These are phyloP conservation scores for Manis crassicaudata DNA, from an alignment of 2,797 vertebrate species.

Conservation along the genomic window DNA sequence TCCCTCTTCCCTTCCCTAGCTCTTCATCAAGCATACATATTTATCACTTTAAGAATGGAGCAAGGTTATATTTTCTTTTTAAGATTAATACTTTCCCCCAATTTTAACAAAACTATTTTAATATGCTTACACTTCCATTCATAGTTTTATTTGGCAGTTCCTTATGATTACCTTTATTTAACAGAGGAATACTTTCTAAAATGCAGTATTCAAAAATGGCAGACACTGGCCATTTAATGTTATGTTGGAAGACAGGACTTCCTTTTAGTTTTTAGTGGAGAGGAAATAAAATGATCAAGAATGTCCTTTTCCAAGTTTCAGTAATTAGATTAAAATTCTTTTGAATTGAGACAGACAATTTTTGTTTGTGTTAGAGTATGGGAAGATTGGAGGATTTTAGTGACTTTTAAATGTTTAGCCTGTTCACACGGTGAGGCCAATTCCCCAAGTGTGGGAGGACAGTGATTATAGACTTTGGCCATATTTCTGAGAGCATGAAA, in stretches of 20 bases:
- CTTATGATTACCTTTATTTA: constrained; percentile 33
- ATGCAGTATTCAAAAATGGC: background rate
- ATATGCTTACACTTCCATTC: background rate
- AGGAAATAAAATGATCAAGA: constrained; percentile 69
- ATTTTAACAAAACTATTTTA: constrained; percentile 40
- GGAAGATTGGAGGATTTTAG: constrained; percentile 47
- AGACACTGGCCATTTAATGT: background rate
- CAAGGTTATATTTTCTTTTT: constrained; percentile 50
- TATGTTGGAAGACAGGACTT: constrained; percentile 53
- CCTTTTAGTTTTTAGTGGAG: constrained; percentile 51
- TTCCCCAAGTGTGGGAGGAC: constrained; percentile 20
- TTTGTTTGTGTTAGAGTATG: constrained; percentile 61
- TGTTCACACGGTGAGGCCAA: constrained; percentile 32
- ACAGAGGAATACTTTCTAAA: background rate
- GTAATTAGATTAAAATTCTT: constrained; percentile 76
- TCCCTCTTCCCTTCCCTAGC: background rate
- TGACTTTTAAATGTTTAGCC: constrained; percentile 36
- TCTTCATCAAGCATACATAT: background rate
- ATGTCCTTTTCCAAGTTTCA: constrained; percentile 50
- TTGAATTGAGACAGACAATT: constrained; percentile 64
- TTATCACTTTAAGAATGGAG: background rate
- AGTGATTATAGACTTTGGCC: constrained; percentile 39
- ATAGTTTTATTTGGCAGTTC: background rate
- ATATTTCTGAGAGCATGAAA: constrained; percentile 22
- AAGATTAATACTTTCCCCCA: constrained; percentile 20